phyloP scores from a whole-genome alignment of 2,797 vertebrate species.

The Scomberomorus guttatus region DNA sequence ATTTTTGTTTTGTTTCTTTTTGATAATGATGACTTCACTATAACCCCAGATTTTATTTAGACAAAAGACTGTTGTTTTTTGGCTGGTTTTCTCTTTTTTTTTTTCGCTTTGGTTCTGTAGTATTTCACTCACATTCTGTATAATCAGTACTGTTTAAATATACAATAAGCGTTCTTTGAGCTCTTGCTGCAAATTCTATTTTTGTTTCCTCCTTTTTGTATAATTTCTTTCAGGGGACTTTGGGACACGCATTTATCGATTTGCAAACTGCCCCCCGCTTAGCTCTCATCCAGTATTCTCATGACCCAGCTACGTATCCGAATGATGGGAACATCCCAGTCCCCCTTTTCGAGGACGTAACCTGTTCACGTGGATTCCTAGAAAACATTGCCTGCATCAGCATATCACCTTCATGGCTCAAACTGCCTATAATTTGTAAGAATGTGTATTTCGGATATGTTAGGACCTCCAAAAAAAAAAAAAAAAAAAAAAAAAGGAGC shows the following conservation, averaged over 20 bases:
- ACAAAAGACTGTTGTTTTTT: constrained; percentile 62
- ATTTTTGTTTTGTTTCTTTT: constrained; percentile 65
- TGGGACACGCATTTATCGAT: constrained; percentile 33
- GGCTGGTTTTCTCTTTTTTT: constrained; percentile 63
- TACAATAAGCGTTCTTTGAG: constrained; percentile 68
- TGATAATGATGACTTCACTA: constrained; percentile 74
- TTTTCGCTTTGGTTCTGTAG: constrained; percentile 76
- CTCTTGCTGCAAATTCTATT: constrained; percentile 60
- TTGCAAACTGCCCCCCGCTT: background rate
- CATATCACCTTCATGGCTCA: constrained; percentile 69
- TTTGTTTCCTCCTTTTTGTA: constrained; percentile 57
- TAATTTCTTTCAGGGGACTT: constrained; percentile 55
- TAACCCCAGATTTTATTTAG: constrained; percentile 78
- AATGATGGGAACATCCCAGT: constrained; percentile 56
- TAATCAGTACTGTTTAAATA: constrained; percentile 77
- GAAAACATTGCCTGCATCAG: constrained; percentile 64
- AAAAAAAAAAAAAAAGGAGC: constrained; percentile 10
- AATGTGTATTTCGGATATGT: constrained; percentile 70
- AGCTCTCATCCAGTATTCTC: constrained; percentile 68
- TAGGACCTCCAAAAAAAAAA: constrained; percentile 54
- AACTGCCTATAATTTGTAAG: constrained; percentile 67
- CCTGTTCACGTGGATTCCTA: background rate
- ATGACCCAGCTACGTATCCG: constrained; percentile 71
- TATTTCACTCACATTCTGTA: constrained; percentile 66
- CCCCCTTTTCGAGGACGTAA: background rate